A percentile compares a stretch with the other conserved stretches of the same genome.
Evolutionary conservation across 2,797 vertebrate genomes (phyloP).

Genomic region (Sylvia borin): DNA sequence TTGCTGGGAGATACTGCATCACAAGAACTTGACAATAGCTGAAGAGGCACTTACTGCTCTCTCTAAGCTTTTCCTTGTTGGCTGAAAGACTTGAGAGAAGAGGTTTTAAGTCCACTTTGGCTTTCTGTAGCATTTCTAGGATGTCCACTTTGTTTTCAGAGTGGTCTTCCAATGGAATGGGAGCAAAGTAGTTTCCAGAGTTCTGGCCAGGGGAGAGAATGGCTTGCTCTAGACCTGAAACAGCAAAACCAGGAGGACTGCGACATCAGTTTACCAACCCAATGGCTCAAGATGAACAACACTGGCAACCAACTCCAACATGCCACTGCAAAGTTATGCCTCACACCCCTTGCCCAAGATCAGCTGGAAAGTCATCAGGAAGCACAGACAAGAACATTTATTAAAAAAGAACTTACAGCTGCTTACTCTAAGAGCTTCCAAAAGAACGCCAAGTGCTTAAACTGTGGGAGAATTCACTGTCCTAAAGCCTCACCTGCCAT

Average conservation of each 20-base stretch:
- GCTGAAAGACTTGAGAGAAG: constrained; percentile 93
- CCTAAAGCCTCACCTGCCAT: not conserved
- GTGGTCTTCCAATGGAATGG: constrained; percentile 90
- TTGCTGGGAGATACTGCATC: constrained; percentile 45
- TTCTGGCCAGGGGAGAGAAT: constrained; percentile 87
- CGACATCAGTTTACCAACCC: constrained; percentile 61
- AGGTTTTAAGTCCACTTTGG: constrained; percentile 97
- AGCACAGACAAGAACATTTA: not conserved
- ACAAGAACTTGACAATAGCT: constrained; percentile 55
- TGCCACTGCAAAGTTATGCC: not conserved
- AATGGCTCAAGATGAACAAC: constrained; percentile 37
- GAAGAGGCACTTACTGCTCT: constrained; percentile 90
- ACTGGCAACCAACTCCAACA: constrained; percentile 21
- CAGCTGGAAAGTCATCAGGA: not conserved
- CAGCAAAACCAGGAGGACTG: constrained; percentile 72
- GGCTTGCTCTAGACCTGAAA: constrained; percentile 86
- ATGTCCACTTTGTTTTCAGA: constrained; percentile 96
- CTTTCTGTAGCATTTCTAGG: constrained; percentile 95
- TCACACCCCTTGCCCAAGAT: constrained; percentile 20
- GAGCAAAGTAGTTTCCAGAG: constrained; percentile 92
- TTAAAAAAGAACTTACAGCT: not conserved
- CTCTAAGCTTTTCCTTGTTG: constrained; percentile 95
- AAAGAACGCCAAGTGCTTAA: not conserved
- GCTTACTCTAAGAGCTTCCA: not conserved
- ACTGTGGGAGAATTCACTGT: not conserved